A percentile compares a stretch with the other conserved stretches of the same genome.
These are phyloP conservation scores for Geodia barretti DNA, from an alignment of 37 sponge, comb jelly and placozoan genomes.

Conservation along the genomic window DNA sequence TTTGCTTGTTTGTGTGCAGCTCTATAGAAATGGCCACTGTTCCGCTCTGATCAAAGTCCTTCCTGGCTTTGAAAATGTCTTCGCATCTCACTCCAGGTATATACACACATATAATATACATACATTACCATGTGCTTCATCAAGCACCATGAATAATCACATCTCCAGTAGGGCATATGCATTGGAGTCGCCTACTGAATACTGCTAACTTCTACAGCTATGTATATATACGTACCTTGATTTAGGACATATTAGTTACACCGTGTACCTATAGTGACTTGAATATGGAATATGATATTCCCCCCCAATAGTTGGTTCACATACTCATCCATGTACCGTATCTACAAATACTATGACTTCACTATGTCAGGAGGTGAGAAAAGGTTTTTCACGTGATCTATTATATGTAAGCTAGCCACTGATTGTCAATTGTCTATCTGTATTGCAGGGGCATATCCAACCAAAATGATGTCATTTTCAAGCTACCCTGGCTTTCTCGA, in stretches of 20 bases:
- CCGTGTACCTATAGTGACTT: no score
- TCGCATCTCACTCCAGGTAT: conserved; percentile 56
- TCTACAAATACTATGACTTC: conserved; percentile 68
- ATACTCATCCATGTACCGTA: conserved; percentile 56
- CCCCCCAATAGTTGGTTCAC: conserved; percentile 56
- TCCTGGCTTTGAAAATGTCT: conserved; percentile 64
- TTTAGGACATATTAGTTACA: no score
- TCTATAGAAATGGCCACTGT: no score
- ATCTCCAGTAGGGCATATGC: no score
- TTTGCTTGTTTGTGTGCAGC: no score
- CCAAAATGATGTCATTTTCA: conserved; percentile 61
- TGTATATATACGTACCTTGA: no score
- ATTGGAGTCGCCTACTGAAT: no score
- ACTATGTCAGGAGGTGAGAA: neutral
- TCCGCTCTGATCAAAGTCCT: conserved; percentile 67
- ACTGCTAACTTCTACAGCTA: no score
- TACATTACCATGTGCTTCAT: no score
- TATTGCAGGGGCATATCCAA: conserved; percentile 21
- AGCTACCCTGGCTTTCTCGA: conserved; percentile 68
- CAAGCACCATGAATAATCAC: no score
- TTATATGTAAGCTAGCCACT: neutral
- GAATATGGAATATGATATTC: no score
- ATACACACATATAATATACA: neutral
- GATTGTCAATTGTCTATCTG: neutral
- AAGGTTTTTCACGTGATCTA: no score